Conservation (phyloP, 2,888 invertebrate species). For the Athalia rosae region DNA sequence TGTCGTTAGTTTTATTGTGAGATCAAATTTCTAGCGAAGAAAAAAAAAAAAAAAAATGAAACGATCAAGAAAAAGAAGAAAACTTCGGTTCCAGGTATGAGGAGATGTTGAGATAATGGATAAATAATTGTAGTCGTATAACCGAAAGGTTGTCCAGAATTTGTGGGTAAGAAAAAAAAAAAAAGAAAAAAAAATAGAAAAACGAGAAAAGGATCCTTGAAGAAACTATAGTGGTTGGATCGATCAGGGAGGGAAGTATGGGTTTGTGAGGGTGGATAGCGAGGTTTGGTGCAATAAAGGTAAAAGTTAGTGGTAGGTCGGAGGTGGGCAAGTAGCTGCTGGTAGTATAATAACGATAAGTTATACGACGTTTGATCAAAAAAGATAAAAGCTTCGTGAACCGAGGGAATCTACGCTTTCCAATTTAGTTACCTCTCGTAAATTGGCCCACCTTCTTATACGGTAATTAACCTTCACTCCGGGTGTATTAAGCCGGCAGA, state of each 20-base stretch:
- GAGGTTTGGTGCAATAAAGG: slow-evolving; percentile 33
- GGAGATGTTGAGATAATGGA: background rate
- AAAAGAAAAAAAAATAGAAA: too few species aligned
- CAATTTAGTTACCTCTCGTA: slow-evolving; percentile 28
- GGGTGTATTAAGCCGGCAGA: slow-evolving; percentile 1
- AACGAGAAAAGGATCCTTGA: background rate
- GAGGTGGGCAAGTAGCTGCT: background rate
- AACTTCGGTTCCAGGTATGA: background rate
- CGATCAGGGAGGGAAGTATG: background rate
- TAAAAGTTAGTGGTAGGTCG: slow-evolving; percentile 29
- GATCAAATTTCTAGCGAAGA: too few species aligned
- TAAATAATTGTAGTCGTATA: slow-evolving; percentile 11
- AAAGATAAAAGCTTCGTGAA: slow-evolving; percentile 26
- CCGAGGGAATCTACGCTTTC: slow-evolving; percentile 24
- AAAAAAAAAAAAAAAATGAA: too few species aligned
- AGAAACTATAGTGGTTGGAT: background rate
- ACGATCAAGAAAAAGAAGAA: background rate
- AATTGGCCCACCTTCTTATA: slow-evolving; percentile 16
- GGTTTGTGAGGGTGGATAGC: background rate
- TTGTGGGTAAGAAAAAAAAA: background rate
- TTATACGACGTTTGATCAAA: slow-evolving; percentile 38
- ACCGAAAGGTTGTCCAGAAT: background rate
- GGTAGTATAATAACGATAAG: slow-evolving; percentile 35
- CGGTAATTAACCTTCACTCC: slow-evolving; percentile 26
- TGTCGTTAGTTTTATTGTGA: too few species aligned